phyloP scores from a whole-genome alignment of 2,888 invertebrate species.

The Chouioia cunea region DNA sequence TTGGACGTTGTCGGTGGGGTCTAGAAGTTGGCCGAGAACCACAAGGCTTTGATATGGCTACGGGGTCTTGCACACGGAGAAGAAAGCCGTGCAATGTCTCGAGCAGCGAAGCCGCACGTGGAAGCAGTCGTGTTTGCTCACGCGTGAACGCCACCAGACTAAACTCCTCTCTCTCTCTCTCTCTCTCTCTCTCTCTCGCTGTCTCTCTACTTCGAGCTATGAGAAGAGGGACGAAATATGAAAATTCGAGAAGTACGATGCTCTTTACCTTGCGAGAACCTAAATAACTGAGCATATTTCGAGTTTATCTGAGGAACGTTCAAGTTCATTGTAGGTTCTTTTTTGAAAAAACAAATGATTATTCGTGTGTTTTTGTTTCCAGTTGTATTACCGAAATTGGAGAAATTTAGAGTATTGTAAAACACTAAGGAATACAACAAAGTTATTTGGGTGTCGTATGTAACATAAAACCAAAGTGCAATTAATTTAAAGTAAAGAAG shows the following conservation, averaged over 20 bases:
- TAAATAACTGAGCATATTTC: slow-evolving; percentile 44
- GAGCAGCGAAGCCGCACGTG: slow-evolving; percentile 1
- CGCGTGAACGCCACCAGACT: slow-evolving; percentile 34
- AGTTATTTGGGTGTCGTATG: no score
- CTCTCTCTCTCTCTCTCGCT: slow-evolving; percentile 48
- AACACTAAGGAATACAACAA: no score
- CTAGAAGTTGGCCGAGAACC: slow-evolving; percentile 7
- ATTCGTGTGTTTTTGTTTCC: no score
- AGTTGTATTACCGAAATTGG: no score
- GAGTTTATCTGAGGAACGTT: no score
- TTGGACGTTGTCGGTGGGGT: neutral
- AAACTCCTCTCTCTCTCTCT: slow-evolving; percentile 46
- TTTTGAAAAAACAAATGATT: no score
- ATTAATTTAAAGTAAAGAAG: no score
- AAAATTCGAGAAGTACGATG: slow-evolving; percentile 44
- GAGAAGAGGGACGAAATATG: slow-evolving; percentile 44
- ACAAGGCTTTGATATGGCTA: slow-evolving; percentile 23
- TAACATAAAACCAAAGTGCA: no score
- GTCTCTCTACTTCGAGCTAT: no score
- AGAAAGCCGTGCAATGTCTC: neutral
- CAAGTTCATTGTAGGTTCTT: no score
- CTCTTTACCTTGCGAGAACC: slow-evolving; percentile 49
- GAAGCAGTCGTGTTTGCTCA: slow-evolving; percentile 41
- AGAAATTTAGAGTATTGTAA: no score
- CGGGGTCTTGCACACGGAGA: slow-evolving; percentile 6